Evolutionary conservation across 1,140 invertebrate species (phyloP).

Genomic region (Aphis gossypii): DNA sequence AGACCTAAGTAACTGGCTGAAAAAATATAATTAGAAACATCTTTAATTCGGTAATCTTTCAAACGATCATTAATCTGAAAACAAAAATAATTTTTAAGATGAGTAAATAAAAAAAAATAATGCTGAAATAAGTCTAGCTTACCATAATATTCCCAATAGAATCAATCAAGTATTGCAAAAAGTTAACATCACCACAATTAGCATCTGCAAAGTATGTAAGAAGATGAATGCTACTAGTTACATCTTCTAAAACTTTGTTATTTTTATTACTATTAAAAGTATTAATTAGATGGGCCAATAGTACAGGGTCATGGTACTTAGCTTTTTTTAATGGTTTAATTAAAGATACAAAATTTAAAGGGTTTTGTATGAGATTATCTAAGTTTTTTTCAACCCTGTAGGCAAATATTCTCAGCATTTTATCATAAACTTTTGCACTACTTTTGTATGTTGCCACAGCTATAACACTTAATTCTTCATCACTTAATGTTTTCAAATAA

Average conservation of each 20-base stretch:
- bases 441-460: constrained; percentile 40
- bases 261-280: constrained; percentile 8
- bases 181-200: constrained; percentile 18
- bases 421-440: constrained; percentile 48
- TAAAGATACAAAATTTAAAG: constrained; percentile 17
- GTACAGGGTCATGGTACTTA: constrained; percentile 43
- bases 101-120: not conserved
- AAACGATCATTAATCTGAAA: constrained; percentile 45
- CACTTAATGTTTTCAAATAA: constrained; percentile 48
- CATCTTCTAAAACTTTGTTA: constrained; percentile 41
- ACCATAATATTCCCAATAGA: constrained; percentile 40
- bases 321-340: constrained; percentile 51
- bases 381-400: constrained; percentile 41
- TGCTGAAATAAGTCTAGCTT: not conserved
- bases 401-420: constrained; percentile 46
- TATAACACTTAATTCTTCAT: constrained; percentile 51
- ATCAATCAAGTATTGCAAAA: constrained; percentile 37
- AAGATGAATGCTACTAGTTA: constrained; percentile 38
- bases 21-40: constrained; percentile 46
- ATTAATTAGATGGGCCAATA: not conserved
- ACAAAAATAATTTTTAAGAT: not conserved
- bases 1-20: constrained; percentile 39
- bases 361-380: constrained; percentile 36
- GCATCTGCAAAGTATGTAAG: constrained; percentile 54
- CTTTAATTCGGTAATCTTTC: constrained; percentile 41